These are phyloP conservation scores for Ptychadena robeensis DNA, from an alignment of 2,797 vertebrate genomes.

Conservation along the genomic window DNA sequence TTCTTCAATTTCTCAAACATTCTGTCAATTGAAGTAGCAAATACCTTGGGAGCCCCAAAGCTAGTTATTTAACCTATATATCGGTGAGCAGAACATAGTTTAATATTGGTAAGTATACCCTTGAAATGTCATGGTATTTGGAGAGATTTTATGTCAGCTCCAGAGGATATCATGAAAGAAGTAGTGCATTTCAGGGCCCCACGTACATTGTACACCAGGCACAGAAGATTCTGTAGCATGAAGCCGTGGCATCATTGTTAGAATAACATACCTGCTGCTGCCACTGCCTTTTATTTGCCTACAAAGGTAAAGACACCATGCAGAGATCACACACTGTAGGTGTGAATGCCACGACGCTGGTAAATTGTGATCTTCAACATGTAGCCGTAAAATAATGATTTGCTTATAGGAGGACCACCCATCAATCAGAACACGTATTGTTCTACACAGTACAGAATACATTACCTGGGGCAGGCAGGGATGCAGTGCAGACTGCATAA, in stretches of 20 bases:
- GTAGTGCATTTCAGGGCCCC: neutral
- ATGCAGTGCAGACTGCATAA: neutral
- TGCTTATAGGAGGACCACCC: neutral
- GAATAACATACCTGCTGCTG: neutral
- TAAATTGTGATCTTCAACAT: neutral
- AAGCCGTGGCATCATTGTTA: neutral
- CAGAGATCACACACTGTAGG: neutral
- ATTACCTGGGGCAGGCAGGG: neutral
- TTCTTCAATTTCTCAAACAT: neutral
- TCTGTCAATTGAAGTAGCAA: neutral
- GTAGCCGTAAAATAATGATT: neutral
- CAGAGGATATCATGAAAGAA: neutral
- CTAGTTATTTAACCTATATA: neutral
- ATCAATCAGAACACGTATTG: no score
- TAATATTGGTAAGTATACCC: slow-evolving; percentile 6
- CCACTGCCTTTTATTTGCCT: neutral
- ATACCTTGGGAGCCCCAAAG: neutral
- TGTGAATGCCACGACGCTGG: neutral
- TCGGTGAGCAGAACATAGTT: neutral
- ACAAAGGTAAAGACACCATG: neutral
- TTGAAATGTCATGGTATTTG: neutral
- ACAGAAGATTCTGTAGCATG: neutral
- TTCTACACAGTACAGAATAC: neutral
- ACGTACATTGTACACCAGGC: neutral
- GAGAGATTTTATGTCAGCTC: neutral